phyloP scores from a whole-genome alignment of 2,888 invertebrate genomes.

The Atrina japonica region DNA sequence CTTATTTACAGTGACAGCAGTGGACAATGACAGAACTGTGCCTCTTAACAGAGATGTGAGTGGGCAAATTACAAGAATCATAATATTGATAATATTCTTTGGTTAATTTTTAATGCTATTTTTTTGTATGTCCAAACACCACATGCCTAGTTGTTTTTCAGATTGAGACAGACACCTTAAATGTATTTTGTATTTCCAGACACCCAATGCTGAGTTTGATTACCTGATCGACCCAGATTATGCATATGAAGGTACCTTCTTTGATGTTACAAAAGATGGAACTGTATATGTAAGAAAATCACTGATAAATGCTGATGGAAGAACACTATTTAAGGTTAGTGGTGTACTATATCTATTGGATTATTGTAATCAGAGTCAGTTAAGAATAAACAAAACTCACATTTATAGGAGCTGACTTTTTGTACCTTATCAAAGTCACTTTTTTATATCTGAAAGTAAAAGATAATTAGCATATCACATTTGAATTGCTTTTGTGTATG shows the following conservation, averaged over 20 bases:
- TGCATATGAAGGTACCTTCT: conserved; percentile 53
- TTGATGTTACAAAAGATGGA: conserved; percentile 65
- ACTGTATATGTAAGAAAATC: conserved; percentile 56
- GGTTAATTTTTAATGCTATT: background rate
- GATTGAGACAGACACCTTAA: no score
- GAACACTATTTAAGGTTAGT: conserved; percentile 45
- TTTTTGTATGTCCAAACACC: background rate
- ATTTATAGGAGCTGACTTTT: background rate
- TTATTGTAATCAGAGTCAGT: no score
- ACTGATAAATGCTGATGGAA: conserved; percentile 43
- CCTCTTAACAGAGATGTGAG: conserved; percentile 55
- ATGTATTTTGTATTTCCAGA: conserved; percentile 57
- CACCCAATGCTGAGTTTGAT: conserved; percentile 67
- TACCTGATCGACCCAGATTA: conserved; percentile 63
- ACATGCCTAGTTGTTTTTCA: background rate
- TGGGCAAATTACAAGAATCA: background rate
- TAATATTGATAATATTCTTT: background rate
- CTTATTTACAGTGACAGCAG: conserved; percentile 60
- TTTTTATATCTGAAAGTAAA: background rate
- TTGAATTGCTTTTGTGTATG: no score
- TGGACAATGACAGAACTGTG: conserved; percentile 57
- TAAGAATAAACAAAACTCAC: no score
- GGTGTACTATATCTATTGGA: no score
- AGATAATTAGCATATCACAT: background rate
- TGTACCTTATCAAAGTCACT: background rate